Base-by-base conservation (phyloP, 2,888 invertebrate genomes). In the Caenorhabditis doughertyi region DNA sequence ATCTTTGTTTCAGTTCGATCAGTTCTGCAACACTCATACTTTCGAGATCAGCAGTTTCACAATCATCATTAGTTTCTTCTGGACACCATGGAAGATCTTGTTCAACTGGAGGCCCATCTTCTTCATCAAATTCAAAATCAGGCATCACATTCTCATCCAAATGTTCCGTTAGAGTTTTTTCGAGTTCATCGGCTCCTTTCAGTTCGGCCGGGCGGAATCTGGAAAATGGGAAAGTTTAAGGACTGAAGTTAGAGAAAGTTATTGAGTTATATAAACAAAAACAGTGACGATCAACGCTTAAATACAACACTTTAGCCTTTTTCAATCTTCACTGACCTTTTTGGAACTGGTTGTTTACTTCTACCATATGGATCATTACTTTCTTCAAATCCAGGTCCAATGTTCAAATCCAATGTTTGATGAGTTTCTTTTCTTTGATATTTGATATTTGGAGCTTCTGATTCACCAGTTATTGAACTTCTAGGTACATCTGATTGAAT, bases 301-400 rank as follows among this genome's bases (percentile, higher is more conserved):
- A n/a, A n/a, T n/a, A n/a, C n/a, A n/a, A n/a, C n/a, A n/a, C n/a
- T n/a, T n/a, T n/a, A n/a, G n/a, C n/a, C n/a, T n/a, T n/a, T n/a
- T n/a, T n/a, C n/a, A 32, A 9, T 13, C 4, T 47, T 21, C 3
- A 21, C 23, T 71, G 23, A 74, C 76, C 35, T 21, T 25, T 68
- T 56, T 1, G 76, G 76, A 8, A 51, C 68, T 5, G 67, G 76
- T 9, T 58, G 39, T n/a, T 60, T 76, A 42, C 42, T 76, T 49
- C 60, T 67, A 51, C 67, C 76, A 42, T 76, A 68, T 42, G 76
- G 76, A 68, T 76, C 76, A 32, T 68, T 68, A 32, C 76, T 68
- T 51, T 76, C 67, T 42, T 76, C 76, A 42, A 76, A 76, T 51
- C 76, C 76, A n/a, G 76, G 76, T 32, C 76, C 76, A 60, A 76